These are phyloP conservation scores for Eonycteris spelaea DNA, from an alignment of 2,113 vertebrate species.

Conservation along the genomic window DNA sequence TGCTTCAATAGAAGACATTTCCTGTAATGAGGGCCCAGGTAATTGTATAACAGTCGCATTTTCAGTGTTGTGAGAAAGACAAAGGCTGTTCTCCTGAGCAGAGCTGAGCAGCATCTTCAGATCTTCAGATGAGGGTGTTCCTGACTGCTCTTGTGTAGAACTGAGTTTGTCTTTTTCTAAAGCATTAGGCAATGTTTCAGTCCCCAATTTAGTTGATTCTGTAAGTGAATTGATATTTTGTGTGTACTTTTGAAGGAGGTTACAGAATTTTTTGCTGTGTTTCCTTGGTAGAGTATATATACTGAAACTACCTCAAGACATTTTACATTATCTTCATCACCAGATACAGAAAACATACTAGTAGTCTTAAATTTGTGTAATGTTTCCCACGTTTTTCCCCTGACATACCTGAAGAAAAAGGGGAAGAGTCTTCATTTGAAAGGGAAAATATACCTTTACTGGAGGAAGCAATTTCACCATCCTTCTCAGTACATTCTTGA, in stretches of 20 bases:
- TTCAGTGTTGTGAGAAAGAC: neutral
- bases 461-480: neutral
- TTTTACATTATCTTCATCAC: constrained; percentile 83
- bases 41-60: neutral
- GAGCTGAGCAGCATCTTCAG: neutral
- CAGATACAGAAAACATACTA: constrained; percentile 82
- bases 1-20: constrained; percentile 33
- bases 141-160: constrained; percentile 39
- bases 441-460: neutral
- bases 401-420: constrained; percentile 52
- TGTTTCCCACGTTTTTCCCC: constrained; percentile 55
- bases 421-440: constrained; percentile 60
- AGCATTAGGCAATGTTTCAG: constrained; percentile 40
- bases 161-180: constrained; percentile 53
- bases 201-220: constrained; percentile 54
- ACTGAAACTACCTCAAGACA: constrained; percentile 85
- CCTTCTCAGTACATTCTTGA: neutral
- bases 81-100: constrained; percentile 2
- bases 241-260: constrained; percentile 75
- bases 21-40: constrained; percentile 2
- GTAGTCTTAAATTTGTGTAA: constrained; percentile 84
- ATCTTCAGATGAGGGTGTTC: constrained; percentile 44
- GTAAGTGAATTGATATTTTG: constrained; percentile 60
- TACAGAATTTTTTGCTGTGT: constrained; percentile 76
- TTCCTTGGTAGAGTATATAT: constrained; percentile 85